phyloP scores from a whole-genome alignment of 2,797 vertebrate species.

The Argya squamiceps region DNA sequence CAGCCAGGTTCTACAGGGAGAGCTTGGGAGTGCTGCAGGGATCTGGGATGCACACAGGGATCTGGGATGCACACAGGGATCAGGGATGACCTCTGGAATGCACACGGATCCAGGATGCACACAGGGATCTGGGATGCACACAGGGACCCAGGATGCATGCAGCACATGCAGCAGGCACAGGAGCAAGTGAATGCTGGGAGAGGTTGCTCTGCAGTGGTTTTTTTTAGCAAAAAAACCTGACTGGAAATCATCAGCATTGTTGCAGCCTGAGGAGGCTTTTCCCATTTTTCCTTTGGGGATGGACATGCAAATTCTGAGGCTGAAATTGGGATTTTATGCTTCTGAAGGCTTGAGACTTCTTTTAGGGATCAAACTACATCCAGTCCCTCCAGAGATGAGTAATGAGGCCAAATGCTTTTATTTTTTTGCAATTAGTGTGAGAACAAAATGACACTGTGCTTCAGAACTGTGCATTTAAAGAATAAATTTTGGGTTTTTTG shows the following conservation, averaged over 20 bases:
- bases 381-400: neutral
- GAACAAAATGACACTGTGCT: neutral
- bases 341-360: neutral
- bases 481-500: neutral
- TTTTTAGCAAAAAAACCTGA: neutral
- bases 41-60: neutral
- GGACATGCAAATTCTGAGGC: constrained; percentile 4
- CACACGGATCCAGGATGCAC: too few relatives aligned
- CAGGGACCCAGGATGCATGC: neutral
- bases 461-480: neutral
- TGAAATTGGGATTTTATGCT: constrained; percentile 56
- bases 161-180: accelerated
- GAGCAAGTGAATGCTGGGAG: neutral
- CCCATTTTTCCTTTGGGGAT: neutral
- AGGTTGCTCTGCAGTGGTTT: neutral
- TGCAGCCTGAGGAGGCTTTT: neutral
- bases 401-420: neutral
- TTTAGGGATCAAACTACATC: neutral
- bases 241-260: constrained; percentile 6
- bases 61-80: accelerated
- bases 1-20: neutral
- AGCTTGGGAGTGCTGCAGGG: neutral
- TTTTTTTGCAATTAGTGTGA: neutral
- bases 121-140: too few relatives aligned
- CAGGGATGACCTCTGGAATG: too few relatives aligned